A percentile compares a stretch with the other conserved stretches of the same genome.
These are phyloP conservation scores for Seira ritae DNA, from an alignment of 2,888 invertebrate genomes.

Conservation along the genomic window DNA sequence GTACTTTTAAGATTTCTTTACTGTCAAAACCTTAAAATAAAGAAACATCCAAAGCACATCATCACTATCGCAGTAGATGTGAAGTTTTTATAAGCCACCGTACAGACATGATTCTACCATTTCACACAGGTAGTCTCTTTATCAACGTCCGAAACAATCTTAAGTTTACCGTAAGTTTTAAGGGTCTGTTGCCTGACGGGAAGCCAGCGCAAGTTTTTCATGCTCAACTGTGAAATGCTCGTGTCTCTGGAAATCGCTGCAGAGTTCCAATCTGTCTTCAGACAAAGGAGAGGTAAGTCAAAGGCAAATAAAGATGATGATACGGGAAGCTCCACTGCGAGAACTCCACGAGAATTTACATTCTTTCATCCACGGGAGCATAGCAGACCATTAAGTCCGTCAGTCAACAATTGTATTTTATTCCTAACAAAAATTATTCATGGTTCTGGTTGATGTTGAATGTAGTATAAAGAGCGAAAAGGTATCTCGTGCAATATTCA, in stretches of 20 bases:
- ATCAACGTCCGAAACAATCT: slow-evolving; percentile 38
- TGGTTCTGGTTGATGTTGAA: slow-evolving; percentile 44
- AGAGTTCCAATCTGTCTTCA: background rate
- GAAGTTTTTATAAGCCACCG: background rate
- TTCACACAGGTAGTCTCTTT: slow-evolving; percentile 53
- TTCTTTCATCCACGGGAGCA: background rate
- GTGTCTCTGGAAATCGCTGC: background rate
- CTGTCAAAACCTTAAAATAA: background rate
- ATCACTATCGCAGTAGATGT: too few species aligned
- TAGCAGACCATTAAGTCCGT: slow-evolving; percentile 41
- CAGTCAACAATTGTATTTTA: slow-evolving; percentile 56
- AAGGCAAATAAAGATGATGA: background rate
- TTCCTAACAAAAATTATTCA: slow-evolving; percentile 43
- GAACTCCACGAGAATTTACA: background rate
- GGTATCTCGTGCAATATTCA: background rate
- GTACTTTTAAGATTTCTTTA: background rate
- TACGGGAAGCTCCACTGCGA: background rate
- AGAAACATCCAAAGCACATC: too few species aligned
- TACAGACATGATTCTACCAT: slow-evolving; percentile 26
- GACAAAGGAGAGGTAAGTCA: too few species aligned
- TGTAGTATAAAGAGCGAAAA: too few species aligned
- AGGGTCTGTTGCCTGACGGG: too few species aligned
- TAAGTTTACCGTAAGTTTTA: slow-evolving; percentile 22
- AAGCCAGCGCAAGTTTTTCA: background rate
- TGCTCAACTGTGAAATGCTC: background rate